Evolutionary conservation across 1,140 invertebrate species (phyloP).

Genomic region (Drosophila gunungcola): DNA sequence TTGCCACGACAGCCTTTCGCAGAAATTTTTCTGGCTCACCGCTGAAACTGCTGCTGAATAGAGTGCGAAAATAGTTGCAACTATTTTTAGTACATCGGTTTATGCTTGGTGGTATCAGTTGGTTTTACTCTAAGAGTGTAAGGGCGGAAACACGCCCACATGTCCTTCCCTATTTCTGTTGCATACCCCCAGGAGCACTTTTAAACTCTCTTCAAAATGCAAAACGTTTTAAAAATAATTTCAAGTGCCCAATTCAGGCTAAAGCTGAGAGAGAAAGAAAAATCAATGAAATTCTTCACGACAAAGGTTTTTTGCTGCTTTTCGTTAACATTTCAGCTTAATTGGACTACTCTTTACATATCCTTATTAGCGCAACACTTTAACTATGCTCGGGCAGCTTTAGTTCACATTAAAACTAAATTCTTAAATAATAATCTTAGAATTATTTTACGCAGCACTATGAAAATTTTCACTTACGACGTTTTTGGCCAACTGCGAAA

Average conservation of each 20-base stretch:
- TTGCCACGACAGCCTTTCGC: constrained; percentile 77
- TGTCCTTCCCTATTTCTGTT: constrained; percentile 15
- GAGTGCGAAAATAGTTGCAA: constrained; percentile 71
- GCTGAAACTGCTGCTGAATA: constrained; percentile 52
- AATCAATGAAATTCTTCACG: constrained; percentile 78
- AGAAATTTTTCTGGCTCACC: constrained; percentile 71
- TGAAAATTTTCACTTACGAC: constrained; percentile 81
- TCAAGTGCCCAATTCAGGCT: constrained; percentile 25
- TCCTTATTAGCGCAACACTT: constrained; percentile 2
- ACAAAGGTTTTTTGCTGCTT: constrained; percentile 35
- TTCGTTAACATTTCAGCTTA: constrained; percentile 3
- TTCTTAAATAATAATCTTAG: constrained; percentile 55
- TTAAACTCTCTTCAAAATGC: not conserved
- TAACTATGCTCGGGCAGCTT: not conserved
- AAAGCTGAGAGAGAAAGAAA: constrained; percentile 37
- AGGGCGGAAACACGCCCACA: not conserved
- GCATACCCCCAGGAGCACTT: constrained; percentile 6
- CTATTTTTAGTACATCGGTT: constrained; percentile 63
- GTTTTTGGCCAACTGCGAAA: constrained; percentile 81
- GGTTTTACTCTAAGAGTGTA: constrained; percentile 2
- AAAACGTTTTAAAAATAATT: constrained; percentile 34
- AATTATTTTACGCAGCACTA: constrained; percentile 62
- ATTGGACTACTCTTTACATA: not conserved
- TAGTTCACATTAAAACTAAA: constrained; percentile 13
- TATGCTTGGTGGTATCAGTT: not conserved